Evolutionary conservation across 2,797 vertebrate species (phyloP).

Genomic region (Coregonus ussuriensis): DNA sequence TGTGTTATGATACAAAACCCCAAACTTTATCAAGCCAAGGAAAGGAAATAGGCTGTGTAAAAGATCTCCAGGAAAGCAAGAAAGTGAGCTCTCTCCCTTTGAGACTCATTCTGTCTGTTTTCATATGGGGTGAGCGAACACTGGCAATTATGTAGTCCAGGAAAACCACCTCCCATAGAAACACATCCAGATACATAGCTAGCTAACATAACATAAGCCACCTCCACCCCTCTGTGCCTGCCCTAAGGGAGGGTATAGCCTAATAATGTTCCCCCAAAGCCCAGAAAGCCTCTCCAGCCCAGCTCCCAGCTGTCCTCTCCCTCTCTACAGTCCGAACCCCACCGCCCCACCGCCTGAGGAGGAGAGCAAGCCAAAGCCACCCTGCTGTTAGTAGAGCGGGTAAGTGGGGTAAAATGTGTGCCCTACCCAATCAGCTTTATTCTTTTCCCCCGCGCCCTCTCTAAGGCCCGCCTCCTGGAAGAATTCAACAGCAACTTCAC

Average conservation of each 20-base stretch:
- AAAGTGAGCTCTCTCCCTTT: too few species aligned
- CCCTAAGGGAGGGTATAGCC: background rate
- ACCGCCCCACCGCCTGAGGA: background rate
- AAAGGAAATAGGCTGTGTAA: slow-evolving; percentile 4
- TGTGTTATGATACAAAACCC: slow-evolving; percentile 12
- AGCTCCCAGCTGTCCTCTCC: background rate
- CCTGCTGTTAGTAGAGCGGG: slow-evolving; percentile 64
- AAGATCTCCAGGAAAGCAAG: slow-evolving; percentile 1
- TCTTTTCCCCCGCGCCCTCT: slow-evolving; percentile 77
- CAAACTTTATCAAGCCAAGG: slow-evolving; percentile 2
- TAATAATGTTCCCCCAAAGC: slow-evolving; percentile 4
- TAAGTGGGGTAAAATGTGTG: slow-evolving; percentile 73
- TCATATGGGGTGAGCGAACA: background rate
- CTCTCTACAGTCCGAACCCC: background rate
- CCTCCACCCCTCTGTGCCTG: background rate
- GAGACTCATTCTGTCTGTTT: background rate
- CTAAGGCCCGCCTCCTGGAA: slow-evolving; percentile 81
- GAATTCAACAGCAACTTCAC: slow-evolving; percentile 79
- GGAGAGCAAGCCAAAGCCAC: slow-evolving; percentile 20
- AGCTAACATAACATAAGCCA: background rate
- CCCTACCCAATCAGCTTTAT: slow-evolving; percentile 81
- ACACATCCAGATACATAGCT: background rate
- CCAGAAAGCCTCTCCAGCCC: background rate
- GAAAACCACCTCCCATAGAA: slow-evolving; percentile 5
- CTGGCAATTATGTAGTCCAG: background rate